Evolutionary conservation across 2,797 vertebrate genomes (phyloP).

Genomic region (Sebastes diploproa): DNA sequence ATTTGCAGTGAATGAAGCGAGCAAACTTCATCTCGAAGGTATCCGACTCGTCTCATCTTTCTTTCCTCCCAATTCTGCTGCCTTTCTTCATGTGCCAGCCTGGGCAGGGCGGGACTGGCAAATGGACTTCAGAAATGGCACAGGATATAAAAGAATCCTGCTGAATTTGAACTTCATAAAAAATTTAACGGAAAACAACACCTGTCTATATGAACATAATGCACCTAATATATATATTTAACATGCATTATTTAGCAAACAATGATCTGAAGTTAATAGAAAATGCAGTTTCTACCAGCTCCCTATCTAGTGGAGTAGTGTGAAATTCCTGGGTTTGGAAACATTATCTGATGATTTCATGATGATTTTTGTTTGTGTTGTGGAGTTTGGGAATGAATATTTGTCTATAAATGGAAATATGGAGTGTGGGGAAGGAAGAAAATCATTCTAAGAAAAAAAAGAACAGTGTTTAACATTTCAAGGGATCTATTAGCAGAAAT

Average conservation of each 20-base stretch:
- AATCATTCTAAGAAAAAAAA: not conserved
- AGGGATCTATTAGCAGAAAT: too few species aligned
- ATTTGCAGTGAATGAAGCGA: slow-evolving; percentile 34
- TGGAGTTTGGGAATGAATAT: not conserved
- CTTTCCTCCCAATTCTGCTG: slow-evolving; percentile 29
- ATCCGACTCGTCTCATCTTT: slow-evolving; percentile 25
- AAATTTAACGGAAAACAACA: not conserved
- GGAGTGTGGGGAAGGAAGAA: not conserved
- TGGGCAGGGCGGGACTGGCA: slow-evolving; percentile 36
- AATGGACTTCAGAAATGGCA: slow-evolving; percentile 53
- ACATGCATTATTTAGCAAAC: not conserved
- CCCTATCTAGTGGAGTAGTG: slow-evolving; percentile 12
- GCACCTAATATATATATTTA: not conserved
- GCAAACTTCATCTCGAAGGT: slow-evolving; percentile 46
- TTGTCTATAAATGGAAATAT: not conserved
- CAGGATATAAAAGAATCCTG: slow-evolving; percentile 41
- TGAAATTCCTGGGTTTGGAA: slow-evolving; percentile 44
- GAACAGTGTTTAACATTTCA: too few species aligned
- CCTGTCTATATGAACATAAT: not conserved
- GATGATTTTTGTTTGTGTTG: not conserved
- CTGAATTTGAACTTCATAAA: not conserved
- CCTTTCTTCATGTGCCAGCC: slow-evolving; percentile 48
- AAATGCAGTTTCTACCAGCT: not conserved
- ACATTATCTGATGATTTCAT: not conserved
- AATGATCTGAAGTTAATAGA: not conserved